Conservation (phyloP, 2,113 vertebrate genomes). For the Sceloporus tristichus region DNA sequence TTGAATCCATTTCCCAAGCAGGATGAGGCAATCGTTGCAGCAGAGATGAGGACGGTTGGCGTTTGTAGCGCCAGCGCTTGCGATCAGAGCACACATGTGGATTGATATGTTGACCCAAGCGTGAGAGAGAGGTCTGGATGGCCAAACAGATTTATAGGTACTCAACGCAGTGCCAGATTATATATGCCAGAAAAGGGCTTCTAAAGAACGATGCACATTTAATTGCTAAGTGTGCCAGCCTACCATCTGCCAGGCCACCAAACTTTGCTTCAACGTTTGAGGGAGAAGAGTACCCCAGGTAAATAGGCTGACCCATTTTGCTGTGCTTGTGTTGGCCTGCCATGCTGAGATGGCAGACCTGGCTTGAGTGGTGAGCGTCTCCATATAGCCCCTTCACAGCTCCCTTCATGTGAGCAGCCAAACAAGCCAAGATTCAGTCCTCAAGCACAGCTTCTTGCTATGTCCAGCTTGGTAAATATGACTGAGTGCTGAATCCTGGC, state of each 20-base stretch:
- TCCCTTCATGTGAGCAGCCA: neutral
- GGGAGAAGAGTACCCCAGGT: neutral
- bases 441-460: neutral
- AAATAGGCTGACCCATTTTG: neutral
- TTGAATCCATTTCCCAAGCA: neutral
- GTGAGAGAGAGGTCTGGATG: neutral
- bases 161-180: neutral
- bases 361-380: neutral
- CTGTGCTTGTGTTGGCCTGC: neutral
- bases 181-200: neutral
- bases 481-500: neutral
- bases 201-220: neutral
- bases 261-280: neutral
- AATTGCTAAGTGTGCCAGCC: neutral
- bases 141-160: neutral
- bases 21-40: neutral
- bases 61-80: accelerated
- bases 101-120: neutral
- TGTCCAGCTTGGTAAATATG: neutral
- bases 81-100: neutral
- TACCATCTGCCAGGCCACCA: neutral
- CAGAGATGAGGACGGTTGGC: accelerated
- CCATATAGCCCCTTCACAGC: neutral
- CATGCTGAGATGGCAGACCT: neutral
- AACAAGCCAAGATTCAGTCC: neutral